Base-by-base conservation (phyloP, 1,140 invertebrate genomes). In the Achatina immaculata region DNA sequence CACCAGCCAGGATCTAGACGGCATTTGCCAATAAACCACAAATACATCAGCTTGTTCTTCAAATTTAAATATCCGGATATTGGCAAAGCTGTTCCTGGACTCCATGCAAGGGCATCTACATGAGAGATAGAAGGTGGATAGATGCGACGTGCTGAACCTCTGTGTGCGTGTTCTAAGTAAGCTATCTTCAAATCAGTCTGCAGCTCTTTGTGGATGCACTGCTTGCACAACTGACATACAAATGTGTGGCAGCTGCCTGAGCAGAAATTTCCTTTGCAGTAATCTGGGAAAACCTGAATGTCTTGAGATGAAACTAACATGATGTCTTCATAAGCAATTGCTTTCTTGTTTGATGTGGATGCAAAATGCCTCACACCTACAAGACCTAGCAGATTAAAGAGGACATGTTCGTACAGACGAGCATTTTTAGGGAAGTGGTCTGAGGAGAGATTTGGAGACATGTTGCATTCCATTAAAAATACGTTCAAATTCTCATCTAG, bases 371-470 rank as follows among this genome's bases (percentile, higher is more conserved):
- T 81, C 21, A 98, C 89, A 0, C 97, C 96, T n/a, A 96, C 94
- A 14, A 99, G 86, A 51, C 94, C 93, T 43, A 99, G 94, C 55
- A 97, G 87, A 90, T 95, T 98, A 88, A 95, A 97, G 4, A 99
- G 85, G 3, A 99, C 95, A 92, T 99, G 97, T 87, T 99, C 96
- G 85, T 99, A 99, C 0, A 99, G 89, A 16, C 96, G 88, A 81
- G 94, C 94, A 90, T 99, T 99, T 0, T 94, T 95, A 62, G 95
- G 94, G 90, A 95, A 99, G 92, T 99, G 97, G 0, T 95, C 95
- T 0, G 97, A 98, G 0, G 96, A 98, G 36, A 99, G 92, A 92
- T 99, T 99, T 0, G 98, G 98, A 42, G 96, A 98, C 98, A 99
- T 99, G 89, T 99, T 99, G 0, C 96, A 97, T 91, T 99, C 98